These are phyloP conservation scores for Polydrusus tereticollis DNA, from an alignment of 2,888 invertebrate species.

Conservation along the genomic window DNA sequence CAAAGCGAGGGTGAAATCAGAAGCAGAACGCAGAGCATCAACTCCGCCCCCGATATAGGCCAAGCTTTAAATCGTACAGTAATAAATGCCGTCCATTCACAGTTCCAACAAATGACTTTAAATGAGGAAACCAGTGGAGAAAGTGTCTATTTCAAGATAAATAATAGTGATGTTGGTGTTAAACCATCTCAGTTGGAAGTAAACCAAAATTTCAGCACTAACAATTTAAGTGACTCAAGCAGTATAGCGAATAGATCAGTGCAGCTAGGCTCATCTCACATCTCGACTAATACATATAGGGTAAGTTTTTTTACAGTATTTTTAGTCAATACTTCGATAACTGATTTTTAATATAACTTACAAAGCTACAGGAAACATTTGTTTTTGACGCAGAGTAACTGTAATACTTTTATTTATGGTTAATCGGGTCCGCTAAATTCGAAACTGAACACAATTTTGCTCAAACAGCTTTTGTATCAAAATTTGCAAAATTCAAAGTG, in stretches of 20 bases:
- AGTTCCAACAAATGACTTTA: constrained; percentile 55
- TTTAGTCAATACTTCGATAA: too few relatives aligned
- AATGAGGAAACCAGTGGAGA: constrained; percentile 56
- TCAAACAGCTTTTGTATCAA: too few relatives aligned
- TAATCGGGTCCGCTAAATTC: too few relatives aligned
- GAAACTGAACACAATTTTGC: too few relatives aligned
- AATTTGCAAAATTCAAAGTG: too few relatives aligned
- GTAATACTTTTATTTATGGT: too few relatives aligned
- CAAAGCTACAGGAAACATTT: too few relatives aligned
- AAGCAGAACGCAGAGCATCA: constrained; percentile 76
- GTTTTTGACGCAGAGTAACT: too few relatives aligned
- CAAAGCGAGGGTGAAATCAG: constrained; percentile 65
- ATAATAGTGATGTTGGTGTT: constrained; percentile 36
- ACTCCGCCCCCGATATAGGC: constrained; percentile 76
- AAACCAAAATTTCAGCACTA: constrained; percentile 46
- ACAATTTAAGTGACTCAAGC: constrained; percentile 41
- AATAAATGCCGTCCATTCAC: constrained; percentile 60
- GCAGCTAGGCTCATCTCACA: background rate
- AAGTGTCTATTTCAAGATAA: constrained; percentile 62
- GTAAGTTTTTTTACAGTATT: too few relatives aligned
- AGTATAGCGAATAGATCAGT: background rate
- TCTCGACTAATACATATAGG: background rate
- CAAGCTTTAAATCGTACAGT: constrained; percentile 62
- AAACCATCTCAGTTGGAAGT: constrained; percentile 57
- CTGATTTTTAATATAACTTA: too few relatives aligned